A percentile compares a stretch with the other conserved stretches of the same genome.
These are phyloP conservation scores for Neosilurus mollespiculum DNA, from an alignment of 2,797 vertebrate species.

Conservation along the genomic window DNA sequence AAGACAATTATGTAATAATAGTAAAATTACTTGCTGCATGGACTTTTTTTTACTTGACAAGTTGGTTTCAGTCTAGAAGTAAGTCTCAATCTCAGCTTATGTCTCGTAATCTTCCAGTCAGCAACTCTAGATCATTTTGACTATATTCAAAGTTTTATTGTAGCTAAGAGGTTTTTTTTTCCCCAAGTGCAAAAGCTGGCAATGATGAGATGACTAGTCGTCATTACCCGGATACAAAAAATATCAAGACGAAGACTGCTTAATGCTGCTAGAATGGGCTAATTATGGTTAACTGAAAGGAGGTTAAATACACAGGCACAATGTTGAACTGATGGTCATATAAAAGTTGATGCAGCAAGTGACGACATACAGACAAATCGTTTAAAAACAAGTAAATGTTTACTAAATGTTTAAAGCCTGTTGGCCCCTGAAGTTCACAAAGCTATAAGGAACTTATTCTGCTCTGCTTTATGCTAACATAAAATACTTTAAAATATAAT, in stretches of 20 bases:
- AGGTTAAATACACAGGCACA: not conserved
- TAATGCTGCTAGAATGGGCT: not conserved
- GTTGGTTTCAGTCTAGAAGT: too few relatives aligned
- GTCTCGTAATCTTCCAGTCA: too few relatives aligned
- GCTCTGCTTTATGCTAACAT: not conserved
- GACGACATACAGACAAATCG: not conserved
- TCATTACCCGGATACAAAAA: not conserved
- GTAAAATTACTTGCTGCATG: too few relatives aligned
- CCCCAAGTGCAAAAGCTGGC: not conserved
- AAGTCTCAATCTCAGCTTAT: too few relatives aligned
- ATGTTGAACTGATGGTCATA: not conserved
- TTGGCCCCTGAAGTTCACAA: not conserved
- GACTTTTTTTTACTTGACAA: too few relatives aligned
- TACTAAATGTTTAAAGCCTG: not conserved
- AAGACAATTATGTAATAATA: too few relatives aligned
- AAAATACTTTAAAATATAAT: not conserved
- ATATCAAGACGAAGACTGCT: not conserved
- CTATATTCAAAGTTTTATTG: too few relatives aligned
- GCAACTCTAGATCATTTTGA: too few relatives aligned
- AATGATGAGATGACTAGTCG: not conserved
- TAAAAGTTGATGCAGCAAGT: not conserved
- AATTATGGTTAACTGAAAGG: constrained; percentile 8
- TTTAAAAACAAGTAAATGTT: not conserved
- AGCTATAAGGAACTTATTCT: not conserved
- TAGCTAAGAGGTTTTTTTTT: too few relatives aligned